Evolutionary conservation across 2,888 invertebrate species (phyloP).

Genomic region (Chironomus tentans): DNA sequence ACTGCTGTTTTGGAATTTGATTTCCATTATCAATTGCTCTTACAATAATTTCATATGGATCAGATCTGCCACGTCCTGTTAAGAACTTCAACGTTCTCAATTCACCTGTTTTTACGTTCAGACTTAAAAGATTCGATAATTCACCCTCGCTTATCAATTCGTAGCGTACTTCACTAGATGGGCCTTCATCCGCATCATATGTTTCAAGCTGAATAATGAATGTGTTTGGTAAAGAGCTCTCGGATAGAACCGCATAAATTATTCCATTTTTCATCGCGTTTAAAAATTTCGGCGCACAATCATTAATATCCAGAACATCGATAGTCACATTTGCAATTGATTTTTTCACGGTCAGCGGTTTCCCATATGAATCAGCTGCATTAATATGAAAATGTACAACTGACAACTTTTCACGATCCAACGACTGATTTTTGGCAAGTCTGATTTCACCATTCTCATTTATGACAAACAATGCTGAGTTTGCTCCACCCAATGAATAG

Average conservation of each 20-base stretch:
- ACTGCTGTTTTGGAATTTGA: slow-evolving; percentile 43
- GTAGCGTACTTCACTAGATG: slow-evolving; percentile 60
- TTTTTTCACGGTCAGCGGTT: slow-evolving; percentile 54
- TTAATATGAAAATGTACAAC: slow-evolving; percentile 59
- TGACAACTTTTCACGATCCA: slow-evolving; percentile 66
- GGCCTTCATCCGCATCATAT: slow-evolving; percentile 65
- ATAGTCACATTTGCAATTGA: slow-evolving; percentile 55
- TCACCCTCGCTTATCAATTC: slow-evolving; percentile 66
- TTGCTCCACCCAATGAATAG: slow-evolving; percentile 65
- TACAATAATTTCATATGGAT: slow-evolving; percentile 59
- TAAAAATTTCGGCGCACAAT: slow-evolving; percentile 62
- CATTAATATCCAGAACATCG: slow-evolving; percentile 68
- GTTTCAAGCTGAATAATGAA: slow-evolving; percentile 61
- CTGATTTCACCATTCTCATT: slow-evolving; percentile 61
- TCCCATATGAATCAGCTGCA: slow-evolving; percentile 67
- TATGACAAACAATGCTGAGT: slow-evolving; percentile 62
- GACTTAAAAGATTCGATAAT: slow-evolving; percentile 58
- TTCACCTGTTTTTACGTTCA: slow-evolving; percentile 57
- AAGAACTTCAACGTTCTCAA: slow-evolving; percentile 55
- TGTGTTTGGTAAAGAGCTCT: slow-evolving; percentile 58
- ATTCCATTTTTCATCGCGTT: slow-evolving; percentile 40
- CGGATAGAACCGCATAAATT: slow-evolving; percentile 63
- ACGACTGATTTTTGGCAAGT: slow-evolving; percentile 54
- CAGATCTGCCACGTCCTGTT: slow-evolving; percentile 66
- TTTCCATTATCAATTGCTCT: slow-evolving; percentile 61